These are phyloP conservation scores for Alectoris magna DNA, from an alignment of 2,797 vertebrate genomes.

Conservation along the genomic window DNA sequence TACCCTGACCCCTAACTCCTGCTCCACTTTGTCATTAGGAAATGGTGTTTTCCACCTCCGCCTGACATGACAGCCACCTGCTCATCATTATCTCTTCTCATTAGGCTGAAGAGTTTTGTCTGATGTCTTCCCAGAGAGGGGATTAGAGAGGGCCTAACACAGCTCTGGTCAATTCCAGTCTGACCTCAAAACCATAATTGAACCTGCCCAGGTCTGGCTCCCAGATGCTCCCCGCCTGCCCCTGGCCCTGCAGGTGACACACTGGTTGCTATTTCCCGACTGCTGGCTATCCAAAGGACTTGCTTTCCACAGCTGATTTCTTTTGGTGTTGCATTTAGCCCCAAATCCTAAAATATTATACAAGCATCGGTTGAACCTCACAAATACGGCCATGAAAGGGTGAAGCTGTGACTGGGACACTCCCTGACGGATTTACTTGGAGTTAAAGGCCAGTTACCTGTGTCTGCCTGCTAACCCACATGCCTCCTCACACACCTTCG, in stretches of 20 bases:
- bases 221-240: neutral
- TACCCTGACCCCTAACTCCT: neutral
- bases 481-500: neutral
- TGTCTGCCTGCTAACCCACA: neutral
- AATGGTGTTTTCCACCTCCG: neutral
- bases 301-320: neutral
- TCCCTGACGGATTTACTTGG: too few species aligned
- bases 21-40: neutral
- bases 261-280: neutral
- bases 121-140: neutral
- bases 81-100: neutral
- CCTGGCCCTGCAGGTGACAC: neutral
- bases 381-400: neutral
- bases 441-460: neutral
- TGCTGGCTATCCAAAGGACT: neutral
- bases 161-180: constrained; percentile 2
- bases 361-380: too few species aligned
- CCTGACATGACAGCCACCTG: neutral
- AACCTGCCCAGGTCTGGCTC: neutral
- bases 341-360: rapidly evolving
- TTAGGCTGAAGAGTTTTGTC: neutral
- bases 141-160: constrained; percentile 49
- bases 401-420: neutral
- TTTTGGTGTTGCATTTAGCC: rapidly evolving
- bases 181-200: constrained; percentile 49